Percentiles rank a stretch among this genome's conserved stretches.
Conservation (phyloP, 2,113 vertebrate species). For the Prolemur simus region DNA sequence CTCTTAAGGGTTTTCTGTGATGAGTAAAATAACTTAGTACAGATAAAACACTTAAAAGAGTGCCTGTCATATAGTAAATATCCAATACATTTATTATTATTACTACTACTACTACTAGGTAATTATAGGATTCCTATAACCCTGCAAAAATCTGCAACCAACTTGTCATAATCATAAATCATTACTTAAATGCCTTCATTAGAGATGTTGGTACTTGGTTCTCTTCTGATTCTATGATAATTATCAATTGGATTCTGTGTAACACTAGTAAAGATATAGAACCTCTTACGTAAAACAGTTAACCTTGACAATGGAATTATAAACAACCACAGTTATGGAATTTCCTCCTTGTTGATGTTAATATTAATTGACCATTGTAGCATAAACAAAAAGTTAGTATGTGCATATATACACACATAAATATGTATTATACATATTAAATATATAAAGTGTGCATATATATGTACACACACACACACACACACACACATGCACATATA, state of each 20-base stretch:
- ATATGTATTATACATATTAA: not conserved
- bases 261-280: not conserved
- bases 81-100: not conserved
- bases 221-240: not conserved
- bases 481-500: not conserved
- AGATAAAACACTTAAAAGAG: not conserved
- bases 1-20: not conserved
- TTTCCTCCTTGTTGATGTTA: not conserved
- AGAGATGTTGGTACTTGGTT: not conserved
- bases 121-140: not conserved
- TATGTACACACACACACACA: not conserved
- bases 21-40: not conserved
- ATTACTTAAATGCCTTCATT: not conserved
- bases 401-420: not conserved
- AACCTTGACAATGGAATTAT: not conserved
- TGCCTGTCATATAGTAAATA: not conserved
- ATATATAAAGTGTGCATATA: not conserved
- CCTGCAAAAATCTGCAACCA: not conserved
- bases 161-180: not conserved
- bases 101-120: not conserved
- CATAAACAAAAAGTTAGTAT: not conserved
- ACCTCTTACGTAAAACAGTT: not conserved
- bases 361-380: not conserved
- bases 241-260: not conserved
- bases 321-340: not conserved